Evolutionary conservation across 2,113 vertebrate species (phyloP).

Genomic region (Nibea albiflora): DNA sequence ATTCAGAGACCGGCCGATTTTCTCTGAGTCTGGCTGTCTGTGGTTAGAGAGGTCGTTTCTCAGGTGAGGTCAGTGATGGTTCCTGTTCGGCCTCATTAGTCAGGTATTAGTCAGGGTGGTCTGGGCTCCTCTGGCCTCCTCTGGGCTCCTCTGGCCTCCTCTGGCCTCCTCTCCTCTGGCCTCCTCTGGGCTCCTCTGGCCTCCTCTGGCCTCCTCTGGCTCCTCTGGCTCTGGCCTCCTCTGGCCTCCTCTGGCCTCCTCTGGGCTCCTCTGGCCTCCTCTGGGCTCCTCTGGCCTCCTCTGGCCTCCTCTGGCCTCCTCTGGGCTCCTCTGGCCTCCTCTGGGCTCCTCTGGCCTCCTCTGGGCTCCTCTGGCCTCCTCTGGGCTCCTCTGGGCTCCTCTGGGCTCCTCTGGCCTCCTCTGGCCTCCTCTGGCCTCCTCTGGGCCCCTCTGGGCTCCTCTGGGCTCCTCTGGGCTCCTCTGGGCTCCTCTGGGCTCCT

Average conservation of each 20-base stretch:
- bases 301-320: too few species aligned
- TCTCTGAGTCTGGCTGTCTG: constrained; percentile 19
- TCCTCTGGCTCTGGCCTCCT: too few species aligned
- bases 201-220: too few species aligned
- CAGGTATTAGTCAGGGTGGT: constrained; percentile 54
- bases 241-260: constrained; percentile 20
- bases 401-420: constrained; percentile 6
- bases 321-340: constrained; percentile 20
- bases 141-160: constrained; percentile 26
- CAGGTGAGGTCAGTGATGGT: constrained; percentile 30
- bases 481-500: constrained; percentile 20
- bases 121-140: constrained; percentile 5
- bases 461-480: constrained; percentile 20
- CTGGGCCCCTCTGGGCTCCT: constrained; percentile 20
- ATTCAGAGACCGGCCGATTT: constrained; percentile 38
- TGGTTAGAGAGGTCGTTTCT: constrained; percentile 43
- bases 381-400: constrained; percentile 20
- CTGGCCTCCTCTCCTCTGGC: too few species aligned
- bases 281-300: constrained; percentile 6
- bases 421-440: constrained; percentile 30
- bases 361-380: constrained; percentile 20
- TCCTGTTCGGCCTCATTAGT: constrained; percentile 46
- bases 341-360: constrained; percentile 20
- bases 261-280: constrained; percentile 20
- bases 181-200: constrained; percentile 20